phyloP scores from a whole-genome alignment of 2,888 invertebrate species.

The Amblyjoppa proteus region DNA sequence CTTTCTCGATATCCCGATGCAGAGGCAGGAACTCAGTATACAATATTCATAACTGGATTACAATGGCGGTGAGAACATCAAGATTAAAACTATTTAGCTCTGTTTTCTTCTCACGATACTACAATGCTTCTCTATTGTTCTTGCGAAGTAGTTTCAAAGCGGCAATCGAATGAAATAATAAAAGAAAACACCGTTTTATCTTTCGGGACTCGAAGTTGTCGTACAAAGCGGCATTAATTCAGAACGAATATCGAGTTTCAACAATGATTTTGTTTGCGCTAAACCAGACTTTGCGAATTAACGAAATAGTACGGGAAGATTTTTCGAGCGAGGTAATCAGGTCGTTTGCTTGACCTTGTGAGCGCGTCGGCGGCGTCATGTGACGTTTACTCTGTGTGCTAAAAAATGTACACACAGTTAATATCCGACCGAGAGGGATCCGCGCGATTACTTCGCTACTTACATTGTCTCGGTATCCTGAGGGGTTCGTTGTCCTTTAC shows the following conservation, averaged over 20 bases:
- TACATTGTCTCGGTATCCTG: slow-evolving; percentile 91
- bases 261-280: slow-evolving; percentile 15
- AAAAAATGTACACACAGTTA: slow-evolving; percentile 69
- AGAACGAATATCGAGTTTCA: slow-evolving; percentile 66
- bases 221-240: slow-evolving; percentile 70
- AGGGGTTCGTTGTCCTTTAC: slow-evolving; percentile 93
- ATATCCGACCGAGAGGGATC: slow-evolving; percentile 20
- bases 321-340: slow-evolving; percentile 61
- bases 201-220: slow-evolving; percentile 58
- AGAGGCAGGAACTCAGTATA: not conserved
- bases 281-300: slow-evolving; percentile 63
- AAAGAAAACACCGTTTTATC: slow-evolving; percentile 58
- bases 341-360: slow-evolving; percentile 62
- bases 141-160: slow-evolving; percentile 20
- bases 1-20: slow-evolving; percentile 26
- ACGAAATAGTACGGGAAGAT: slow-evolving; percentile 61
- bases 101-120: slow-evolving; percentile 15
- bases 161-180: slow-evolving; percentile 24
- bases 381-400: slow-evolving; percentile 85
- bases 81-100: slow-evolving; percentile 30
- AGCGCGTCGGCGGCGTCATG: slow-evolving; percentile 80
- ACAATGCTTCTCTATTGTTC: slow-evolving; percentile 19
- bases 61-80: slow-evolving; percentile 16
- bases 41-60: slow-evolving; percentile 21
- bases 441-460: slow-evolving; percentile 78